These are phyloP conservation scores for Drosophila sproati DNA, from an alignment of 1,140 invertebrate genomes.

Conservation along the genomic window DNA sequence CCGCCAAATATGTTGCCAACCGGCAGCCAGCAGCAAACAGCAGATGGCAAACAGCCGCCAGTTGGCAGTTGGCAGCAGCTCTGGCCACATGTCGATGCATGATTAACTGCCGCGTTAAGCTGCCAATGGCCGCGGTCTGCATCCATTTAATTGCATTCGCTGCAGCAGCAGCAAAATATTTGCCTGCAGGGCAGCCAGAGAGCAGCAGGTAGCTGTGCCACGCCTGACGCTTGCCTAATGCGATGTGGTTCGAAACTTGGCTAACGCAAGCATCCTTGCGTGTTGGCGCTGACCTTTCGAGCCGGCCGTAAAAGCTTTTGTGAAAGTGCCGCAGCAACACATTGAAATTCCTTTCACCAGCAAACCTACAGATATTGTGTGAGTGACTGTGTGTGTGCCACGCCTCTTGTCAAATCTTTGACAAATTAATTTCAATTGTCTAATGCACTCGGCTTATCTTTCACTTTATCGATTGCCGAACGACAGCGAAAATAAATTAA, in stretches of 20 bases:
- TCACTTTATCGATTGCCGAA: constrained; percentile 68
- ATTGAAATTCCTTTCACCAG: constrained; percentile 66
- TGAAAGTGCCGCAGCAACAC: constrained; percentile 59
- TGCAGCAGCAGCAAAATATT: constrained; percentile 45
- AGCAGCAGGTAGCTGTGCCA: constrained; percentile 18
- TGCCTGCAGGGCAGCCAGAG: constrained; percentile 61
- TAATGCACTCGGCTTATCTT: constrained; percentile 67
- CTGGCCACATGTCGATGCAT: constrained; percentile 74
- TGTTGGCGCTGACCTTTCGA: constrained; percentile 59
- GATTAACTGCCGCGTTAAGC: constrained; percentile 73
- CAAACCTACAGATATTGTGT: constrained; percentile 7
- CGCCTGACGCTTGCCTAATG: constrained; percentile 8
- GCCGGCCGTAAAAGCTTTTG: constrained; percentile 56
- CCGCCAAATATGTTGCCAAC: constrained; percentile 66
- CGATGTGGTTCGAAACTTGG: constrained; percentile 59
- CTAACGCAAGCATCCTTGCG: constrained; percentile 55
- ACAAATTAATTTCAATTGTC: constrained; percentile 81
- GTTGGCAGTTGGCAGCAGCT: constrained; percentile 16
- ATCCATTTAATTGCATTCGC: constrained; percentile 77
- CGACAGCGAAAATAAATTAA: constrained; percentile 77
- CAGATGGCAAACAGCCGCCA: not conserved
- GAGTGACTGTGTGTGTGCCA: constrained; percentile 35
- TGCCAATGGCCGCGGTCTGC: constrained; percentile 47
- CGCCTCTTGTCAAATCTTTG: constrained; percentile 63
- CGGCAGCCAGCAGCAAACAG: constrained; percentile 21